Conservation (phyloP, 2,797 vertebrate species). For the Rachycentron canadum region DNA sequence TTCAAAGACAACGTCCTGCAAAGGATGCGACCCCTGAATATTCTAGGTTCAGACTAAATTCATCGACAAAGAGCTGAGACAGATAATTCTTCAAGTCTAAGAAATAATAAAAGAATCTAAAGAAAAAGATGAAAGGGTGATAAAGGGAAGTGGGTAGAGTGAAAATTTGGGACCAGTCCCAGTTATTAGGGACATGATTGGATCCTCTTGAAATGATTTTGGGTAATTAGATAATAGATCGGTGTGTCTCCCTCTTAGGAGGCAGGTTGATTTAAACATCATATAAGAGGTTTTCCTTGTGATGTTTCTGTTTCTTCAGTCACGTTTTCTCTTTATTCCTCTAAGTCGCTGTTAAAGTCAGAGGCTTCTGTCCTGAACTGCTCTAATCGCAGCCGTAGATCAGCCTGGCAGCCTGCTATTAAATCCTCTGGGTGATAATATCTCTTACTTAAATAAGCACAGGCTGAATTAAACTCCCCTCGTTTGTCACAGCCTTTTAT, state of each 20-base stretch:
- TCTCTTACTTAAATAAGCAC: conserved; percentile 44
- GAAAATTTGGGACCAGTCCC: background rate
- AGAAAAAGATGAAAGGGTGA: background rate
- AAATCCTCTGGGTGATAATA: conserved; percentile 36
- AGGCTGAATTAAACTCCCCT: conserved; percentile 38
- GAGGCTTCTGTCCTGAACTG: background rate
- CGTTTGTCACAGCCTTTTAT: conserved; percentile 50
- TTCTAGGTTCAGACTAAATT: background rate
- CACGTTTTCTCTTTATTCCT: background rate
- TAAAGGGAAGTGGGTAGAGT: background rate
- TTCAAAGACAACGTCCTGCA: no score
- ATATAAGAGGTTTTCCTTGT: no score
- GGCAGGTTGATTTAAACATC: background rate
- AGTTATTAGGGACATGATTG: background rate
- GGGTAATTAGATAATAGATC: background rate
- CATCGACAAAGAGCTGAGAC: background rate
- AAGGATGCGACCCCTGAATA: no score
- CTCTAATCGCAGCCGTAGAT: conserved; percentile 23
- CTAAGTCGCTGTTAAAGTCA: background rate
- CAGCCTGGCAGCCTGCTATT: conserved; percentile 43
- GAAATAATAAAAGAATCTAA: background rate
- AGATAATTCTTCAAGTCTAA: no score
- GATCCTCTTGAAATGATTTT: background rate
- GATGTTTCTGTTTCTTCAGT: background rate
- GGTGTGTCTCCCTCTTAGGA: background rate